Base-by-base conservation (phyloP, 1,140 invertebrate genomes). In the Drosophila elegans region DNA sequence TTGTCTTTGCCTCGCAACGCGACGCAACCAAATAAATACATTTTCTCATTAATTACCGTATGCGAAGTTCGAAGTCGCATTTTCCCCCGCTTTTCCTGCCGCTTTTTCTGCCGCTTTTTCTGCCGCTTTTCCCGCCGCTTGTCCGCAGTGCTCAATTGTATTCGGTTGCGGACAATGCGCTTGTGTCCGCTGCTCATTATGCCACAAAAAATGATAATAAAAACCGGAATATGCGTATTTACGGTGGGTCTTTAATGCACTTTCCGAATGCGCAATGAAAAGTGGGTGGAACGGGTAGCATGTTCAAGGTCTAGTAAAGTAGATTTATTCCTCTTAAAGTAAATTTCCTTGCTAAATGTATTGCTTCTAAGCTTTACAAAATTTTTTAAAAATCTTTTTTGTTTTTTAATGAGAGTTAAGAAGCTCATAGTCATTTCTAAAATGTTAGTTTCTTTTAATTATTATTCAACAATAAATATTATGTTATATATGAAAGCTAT, bases 21-120 rank as follows among this genome's bases (percentile, higher is more conserved):
- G 45, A 45, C 53, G 59, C 44, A 25, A 13, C 79, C 69, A 89
- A 83, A 89, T 80, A 75, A 90, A 89, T 72, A 72, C 68, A 72
- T 89, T 88, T 89, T 89, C 82, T 69, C 84, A 89, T 89, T 89
- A 89, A 89, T 89, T 89, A 89, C 78, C 73, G 76, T 78, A 54
- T 32, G 61, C 73, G 39, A 62, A 73, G 52, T 56, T 74, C 54
- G 67, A 62, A 82, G 66, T 59, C 79, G 74, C 73, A 72, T 84
- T 79, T 12, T 38, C 46, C n/a, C n/a, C n/a, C 57, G 32, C 16
- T 2, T 42, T 36, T n/a, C 7, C 16, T 68, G 72, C 62, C 57
- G 32, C 16, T 2, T 42, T 36, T n/a, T 4, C 16, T 68, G 72
- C 62, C 57, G 32, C 16, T 2, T 42, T 36, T n/a, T 4, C 16